Conservation (phyloP, 37 sponge, comb jelly and placozoan species). For the Amphimedon queenslandica region DNA sequence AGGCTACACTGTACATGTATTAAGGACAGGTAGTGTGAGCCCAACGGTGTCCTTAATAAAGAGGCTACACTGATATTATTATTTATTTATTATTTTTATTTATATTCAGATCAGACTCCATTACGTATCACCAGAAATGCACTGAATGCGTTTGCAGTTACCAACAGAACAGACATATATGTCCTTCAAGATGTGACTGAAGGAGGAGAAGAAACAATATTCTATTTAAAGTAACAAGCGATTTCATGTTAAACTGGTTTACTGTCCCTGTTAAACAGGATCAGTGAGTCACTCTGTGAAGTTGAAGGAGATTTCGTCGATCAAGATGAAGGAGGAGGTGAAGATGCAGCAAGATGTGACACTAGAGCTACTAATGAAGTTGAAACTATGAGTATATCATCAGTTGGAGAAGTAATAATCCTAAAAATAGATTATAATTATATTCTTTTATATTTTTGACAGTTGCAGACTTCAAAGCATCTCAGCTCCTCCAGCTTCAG, state of each 20-base stretch:
- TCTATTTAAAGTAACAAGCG: conserved; percentile 37
- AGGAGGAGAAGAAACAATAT: conserved; percentile 58
- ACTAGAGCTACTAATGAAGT: conserved; percentile 26
- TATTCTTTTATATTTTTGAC: no score
- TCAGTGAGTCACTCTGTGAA: conserved; percentile 66
- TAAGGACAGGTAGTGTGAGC: no score
- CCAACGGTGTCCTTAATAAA: no score
- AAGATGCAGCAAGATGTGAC: conserved; percentile 6
- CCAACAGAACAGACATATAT: conserved; percentile 50
- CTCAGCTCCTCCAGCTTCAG: background rate
- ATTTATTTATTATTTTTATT: background rate
- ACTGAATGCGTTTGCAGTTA: conserved; percentile 46
- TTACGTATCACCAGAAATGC: conserved; percentile 38
- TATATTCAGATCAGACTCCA: conserved; percentile 26
- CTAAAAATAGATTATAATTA: no score
- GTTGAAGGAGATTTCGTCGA: conserved; percentile 16
- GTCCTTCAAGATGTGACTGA: conserved; percentile 51
- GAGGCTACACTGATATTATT: no score
- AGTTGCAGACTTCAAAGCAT: background rate
- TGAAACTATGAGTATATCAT: background rate
- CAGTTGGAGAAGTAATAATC: no score
- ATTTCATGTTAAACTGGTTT: background rate
- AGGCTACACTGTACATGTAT: no score
- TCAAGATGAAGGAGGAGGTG: background rate
- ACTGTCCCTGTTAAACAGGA: conserved; percentile 13